Evolutionary conservation across 2,888 invertebrate genomes (phyloP), one percentile per base, ranked within the genome.

Genomic region (Lasioglossum oenotherae): DNA sequence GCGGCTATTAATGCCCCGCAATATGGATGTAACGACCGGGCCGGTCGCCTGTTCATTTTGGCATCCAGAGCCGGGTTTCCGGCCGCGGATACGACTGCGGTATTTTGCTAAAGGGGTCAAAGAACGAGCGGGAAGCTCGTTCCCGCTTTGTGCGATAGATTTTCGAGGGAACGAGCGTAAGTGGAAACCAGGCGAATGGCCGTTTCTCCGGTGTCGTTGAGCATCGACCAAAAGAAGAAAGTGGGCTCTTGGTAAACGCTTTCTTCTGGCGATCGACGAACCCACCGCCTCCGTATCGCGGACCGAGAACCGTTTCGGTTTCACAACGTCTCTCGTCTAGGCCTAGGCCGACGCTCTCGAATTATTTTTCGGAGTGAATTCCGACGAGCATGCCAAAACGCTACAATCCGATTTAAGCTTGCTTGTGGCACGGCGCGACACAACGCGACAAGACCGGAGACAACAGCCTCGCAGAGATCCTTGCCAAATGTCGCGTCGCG

Each of bases 1-100:
- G 57, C 77, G 78, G 86, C 87, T 82, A 86, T 88, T 84, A 88
- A 88, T 88, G 88, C 88, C 78, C 67, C 80, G 83, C 86, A 64
- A 81, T 84, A 82, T 77, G 88, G 88, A 87, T 81, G 64, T 35
- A 84, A 88, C 83, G 87, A 80, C 67, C 75, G 78, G 78, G 71
- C n/a, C 75, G 78, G 78, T 76, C 31, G 53, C 41, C 19, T 19
- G 53, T 57, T 75, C 75, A 53, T 80, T 69, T 80, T 31, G 53
- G 49, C 57, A 73, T 78, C 27, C 72, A 69, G 41, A n/a, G 31
- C 38, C 46, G 78, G 38, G n/a, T 41, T 71, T 71, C 78, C 44
- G 71, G n/a, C 35, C 69, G 69, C 49, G 77, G n/a, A 19, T n/a
- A 46, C 38, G 31, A 10, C 60, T 31, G 60, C 67, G 19, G n/a